Conservation (phyloP, 2,888 invertebrate species). For the Cepaea hortensis region DNA sequence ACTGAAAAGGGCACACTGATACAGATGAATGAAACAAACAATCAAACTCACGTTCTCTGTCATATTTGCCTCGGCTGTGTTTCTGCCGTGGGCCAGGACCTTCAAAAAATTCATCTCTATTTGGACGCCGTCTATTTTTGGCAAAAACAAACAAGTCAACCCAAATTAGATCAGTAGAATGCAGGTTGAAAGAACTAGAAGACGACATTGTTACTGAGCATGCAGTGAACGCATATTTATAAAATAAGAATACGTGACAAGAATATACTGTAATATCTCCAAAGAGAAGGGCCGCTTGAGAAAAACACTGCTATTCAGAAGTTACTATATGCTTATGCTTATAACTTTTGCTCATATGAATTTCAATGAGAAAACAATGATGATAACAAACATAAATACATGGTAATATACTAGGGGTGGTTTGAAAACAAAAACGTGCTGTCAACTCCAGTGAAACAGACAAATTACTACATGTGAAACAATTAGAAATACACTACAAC, state of each 20-base stretch:
- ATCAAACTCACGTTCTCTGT: constrained; percentile 45
- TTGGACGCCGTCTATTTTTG: constrained; percentile 54
- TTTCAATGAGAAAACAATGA: too few species aligned
- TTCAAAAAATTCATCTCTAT: constrained; percentile 59
- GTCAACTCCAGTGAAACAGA: too few species aligned
- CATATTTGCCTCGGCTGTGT: constrained; percentile 56
- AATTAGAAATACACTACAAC: too few species aligned
- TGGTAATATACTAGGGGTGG: neutral
- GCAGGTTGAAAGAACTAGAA: neutral
- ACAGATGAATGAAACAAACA: neutral
- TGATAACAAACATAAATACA: neutral
- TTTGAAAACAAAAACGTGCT: neutral
- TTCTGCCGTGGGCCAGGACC: constrained; percentile 57
- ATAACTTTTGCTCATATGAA: too few species aligned
- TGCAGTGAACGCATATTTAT: neutral
- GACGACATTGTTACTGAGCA: neutral
- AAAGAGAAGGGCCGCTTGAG: too few species aligned
- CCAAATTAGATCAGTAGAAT: constrained; percentile 4
- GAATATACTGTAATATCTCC: too few species aligned
- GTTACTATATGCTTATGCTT: too few species aligned
- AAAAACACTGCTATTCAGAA: too few species aligned
- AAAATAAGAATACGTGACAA: neutral
- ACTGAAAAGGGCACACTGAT: neutral
- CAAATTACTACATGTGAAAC: too few species aligned
- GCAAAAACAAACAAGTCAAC: constrained; percentile 36